Evolutionary conservation across 1,140 invertebrate species (phyloP), one percentile per base, ranked within the genome.

Genomic region (Drosophila ananassae): DNA sequence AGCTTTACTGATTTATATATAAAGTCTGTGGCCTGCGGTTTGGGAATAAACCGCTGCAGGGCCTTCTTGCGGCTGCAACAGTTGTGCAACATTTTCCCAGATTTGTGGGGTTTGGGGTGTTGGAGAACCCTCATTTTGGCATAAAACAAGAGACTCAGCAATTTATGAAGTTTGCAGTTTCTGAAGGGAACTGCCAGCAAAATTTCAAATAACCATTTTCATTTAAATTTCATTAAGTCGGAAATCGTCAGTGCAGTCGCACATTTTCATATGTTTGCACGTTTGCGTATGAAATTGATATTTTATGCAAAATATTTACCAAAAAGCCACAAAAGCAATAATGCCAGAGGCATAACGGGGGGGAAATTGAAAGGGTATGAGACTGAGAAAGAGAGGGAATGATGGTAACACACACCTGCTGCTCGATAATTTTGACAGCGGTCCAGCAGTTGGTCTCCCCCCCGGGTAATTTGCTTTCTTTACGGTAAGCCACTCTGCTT

Each of bases 261-360:
- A 68, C 61, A 17, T 53, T 44, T 78, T 67, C 75, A 78, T 77
- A 77, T 83, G 69, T 58, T 53, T 47, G 75, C 50, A 54, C 58
- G 39, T 78, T 73, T 68, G 51, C 72, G 59, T 69, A 63, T 84
- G 57, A 89, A 89, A 79, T 87, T 77, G 75, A 83, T 83, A 89
- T 89, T 87, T 87, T 87, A 89, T 87, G 83, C 79, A 87, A 87
- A 83, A 79, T 79, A 85, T 75, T 85, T 82, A 71, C 61, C 66
- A 55, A 68, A 68, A 69, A 55, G 50, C 66, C 66, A 56, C 63
- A 68, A 32, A 68, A 69, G 63, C 63, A 55, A 69, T 56, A 69
- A 68, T 21, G 47, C 66, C 54, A 59, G 12, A 2, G 44, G 63
- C 63, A 30, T 21, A 1, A 24, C 2, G 30, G 5, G 17, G 17